Percentiles rank a stretch among this genome's conserved stretches.
Conservation (phyloP, 2,888 invertebrate species). For the Argyresthia goedartella region DNA sequence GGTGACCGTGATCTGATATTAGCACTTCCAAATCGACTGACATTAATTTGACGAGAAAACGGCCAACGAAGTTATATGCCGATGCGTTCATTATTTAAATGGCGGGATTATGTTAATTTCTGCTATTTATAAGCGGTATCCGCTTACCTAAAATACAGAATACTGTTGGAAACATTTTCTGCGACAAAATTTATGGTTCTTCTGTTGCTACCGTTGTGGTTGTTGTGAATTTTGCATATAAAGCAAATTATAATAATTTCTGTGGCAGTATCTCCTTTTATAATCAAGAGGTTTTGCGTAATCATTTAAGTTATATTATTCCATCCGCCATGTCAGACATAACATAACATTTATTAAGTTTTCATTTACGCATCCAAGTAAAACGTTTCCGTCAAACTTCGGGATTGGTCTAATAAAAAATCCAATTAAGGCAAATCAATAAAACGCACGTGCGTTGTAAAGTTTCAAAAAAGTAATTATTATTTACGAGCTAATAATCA, state of each 20-base stretch:
- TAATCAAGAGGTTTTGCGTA: not conserved
- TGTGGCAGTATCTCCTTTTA: not conserved
- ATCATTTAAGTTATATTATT: not conserved
- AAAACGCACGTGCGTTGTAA: conserved; percentile 1
- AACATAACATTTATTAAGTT: not conserved
- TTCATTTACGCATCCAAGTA: too few species aligned
- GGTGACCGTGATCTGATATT: too few species aligned
- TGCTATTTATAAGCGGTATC: conserved; percentile 58
- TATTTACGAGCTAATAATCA: conserved; percentile 35
- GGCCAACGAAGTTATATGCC: conserved; percentile 33
- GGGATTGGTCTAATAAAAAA: not conserved
- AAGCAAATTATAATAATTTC: not conserved
- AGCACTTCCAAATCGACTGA: not conserved
- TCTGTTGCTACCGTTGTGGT: conserved; percentile 54
- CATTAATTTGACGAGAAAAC: conserved; percentile 14
- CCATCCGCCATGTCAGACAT: not conserved
- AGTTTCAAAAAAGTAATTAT: conserved; percentile 11
- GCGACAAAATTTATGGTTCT: conserved; percentile 55
- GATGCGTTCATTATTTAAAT: conserved; percentile 61
- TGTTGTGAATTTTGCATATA: conserved; percentile 48
- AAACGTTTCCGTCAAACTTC: too few species aligned
- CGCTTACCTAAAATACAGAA: conserved; percentile 50
- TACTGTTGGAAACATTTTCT: conserved; percentile 45
- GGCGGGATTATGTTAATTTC: conserved; percentile 59
- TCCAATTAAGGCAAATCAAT: not conserved